These are phyloP conservation scores for Scaptomyza tumidula DNA, from an alignment of 2,888 invertebrate species.

Conservation along the genomic window DNA sequence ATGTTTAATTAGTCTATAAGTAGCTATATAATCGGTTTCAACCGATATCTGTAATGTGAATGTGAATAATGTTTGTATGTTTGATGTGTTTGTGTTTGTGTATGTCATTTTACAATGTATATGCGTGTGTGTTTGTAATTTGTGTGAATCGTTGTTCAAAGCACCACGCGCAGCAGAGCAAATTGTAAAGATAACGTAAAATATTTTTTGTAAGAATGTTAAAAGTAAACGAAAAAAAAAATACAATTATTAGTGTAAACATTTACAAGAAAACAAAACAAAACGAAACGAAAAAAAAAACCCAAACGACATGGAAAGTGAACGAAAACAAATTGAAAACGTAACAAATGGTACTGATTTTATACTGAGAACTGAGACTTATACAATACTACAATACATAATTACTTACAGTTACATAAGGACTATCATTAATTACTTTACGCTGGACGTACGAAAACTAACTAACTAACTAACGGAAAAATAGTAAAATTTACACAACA, in stretches of 20 bases:
- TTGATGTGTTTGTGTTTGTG: conserved; percentile 14
- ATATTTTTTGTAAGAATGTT: conserved; percentile 59
- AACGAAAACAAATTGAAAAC: conserved; percentile 58
- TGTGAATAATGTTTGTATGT: conserved; percentile 25
- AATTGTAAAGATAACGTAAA: conserved; percentile 28
- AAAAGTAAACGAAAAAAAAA: conserved; percentile 10
- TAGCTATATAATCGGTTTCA: conserved; percentile 16
- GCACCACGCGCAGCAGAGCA: conserved; percentile 74
- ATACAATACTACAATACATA: conserved; percentile 54
- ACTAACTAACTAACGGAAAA: conserved; percentile 62
- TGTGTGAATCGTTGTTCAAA: conserved; percentile 42
- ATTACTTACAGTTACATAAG: conserved; percentile 63
- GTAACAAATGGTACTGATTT: conserved; percentile 78
- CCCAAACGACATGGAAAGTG: conserved; percentile 33
- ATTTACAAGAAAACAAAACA: conserved; percentile 38
- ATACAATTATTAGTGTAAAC: conserved; percentile 40
- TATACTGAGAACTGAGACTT: conserved; percentile 80
- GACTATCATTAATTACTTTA: conserved; percentile 66
- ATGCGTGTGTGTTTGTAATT: conserved; percentile 13
- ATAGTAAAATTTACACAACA: conserved; percentile 72
- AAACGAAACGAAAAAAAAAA: conserved; percentile 24
- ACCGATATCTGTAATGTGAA: conserved; percentile 21
- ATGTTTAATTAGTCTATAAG: conserved; percentile 23
- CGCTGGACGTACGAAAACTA: conserved; percentile 53
- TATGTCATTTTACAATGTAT: conserved; percentile 9